Conservation (phyloP, 2,113 vertebrate genomes). For the Burhinus oedicnemus region DNA sequence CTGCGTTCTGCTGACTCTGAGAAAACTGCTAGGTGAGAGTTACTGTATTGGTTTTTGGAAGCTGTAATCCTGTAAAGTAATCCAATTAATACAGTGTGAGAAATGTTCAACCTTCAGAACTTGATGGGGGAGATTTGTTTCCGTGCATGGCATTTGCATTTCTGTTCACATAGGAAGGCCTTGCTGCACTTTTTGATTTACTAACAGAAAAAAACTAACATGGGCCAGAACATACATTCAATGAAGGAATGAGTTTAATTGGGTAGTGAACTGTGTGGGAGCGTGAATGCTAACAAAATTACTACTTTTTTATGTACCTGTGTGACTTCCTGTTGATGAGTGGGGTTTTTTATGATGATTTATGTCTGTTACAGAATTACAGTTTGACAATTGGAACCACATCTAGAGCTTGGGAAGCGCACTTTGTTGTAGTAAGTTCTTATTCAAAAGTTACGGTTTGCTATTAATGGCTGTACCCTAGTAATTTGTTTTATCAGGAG, state of each 20-base stretch:
- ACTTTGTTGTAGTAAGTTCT: not conserved
- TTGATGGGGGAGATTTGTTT: not conserved
- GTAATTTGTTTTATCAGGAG: not conserved
- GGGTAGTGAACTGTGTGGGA: not conserved
- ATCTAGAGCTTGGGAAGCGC: not conserved
- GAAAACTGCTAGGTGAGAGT: not conserved
- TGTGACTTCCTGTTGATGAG: not conserved
- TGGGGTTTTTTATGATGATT: slow-evolving; percentile 6
- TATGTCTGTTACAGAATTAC: slow-evolving; percentile 6
- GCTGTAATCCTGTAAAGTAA: not conserved
- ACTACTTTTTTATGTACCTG: not conserved
- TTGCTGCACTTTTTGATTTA: not conserved
- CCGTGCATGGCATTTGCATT: not conserved
- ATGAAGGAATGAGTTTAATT: not conserved
- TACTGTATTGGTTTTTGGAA: not conserved
- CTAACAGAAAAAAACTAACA: not conserved
- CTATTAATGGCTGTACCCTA: not conserved
- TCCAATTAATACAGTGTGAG: not conserved
- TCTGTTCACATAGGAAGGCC: not conserved
- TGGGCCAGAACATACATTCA: not conserved
- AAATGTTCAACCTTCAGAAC: not conserved
- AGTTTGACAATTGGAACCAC: slow-evolving; percentile 24
- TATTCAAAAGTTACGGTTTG: not conserved
- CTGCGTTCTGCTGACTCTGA: not conserved
- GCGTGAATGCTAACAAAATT: not conserved